These are phyloP conservation scores for Lycocerus yunnanus DNA, from an alignment of 2,888 invertebrate genomes.

Conservation along the genomic window DNA sequence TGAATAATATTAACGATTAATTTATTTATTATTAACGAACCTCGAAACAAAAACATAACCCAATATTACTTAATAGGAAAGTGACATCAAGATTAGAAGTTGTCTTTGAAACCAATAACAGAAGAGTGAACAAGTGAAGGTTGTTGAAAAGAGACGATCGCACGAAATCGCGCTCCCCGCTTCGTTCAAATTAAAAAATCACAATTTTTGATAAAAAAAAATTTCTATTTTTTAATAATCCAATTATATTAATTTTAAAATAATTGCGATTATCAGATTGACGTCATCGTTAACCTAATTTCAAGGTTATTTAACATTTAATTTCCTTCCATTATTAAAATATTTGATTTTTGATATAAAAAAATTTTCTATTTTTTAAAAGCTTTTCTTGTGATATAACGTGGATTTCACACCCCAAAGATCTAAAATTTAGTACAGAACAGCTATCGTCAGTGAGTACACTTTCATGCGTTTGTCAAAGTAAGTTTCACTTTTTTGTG, in stretches of 20 bases:
- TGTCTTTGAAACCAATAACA: background rate
- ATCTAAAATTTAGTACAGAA: too few species aligned
- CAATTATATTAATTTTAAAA: background rate
- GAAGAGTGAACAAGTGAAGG: background rate
- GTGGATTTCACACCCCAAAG: too few species aligned
- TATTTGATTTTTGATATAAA: too few species aligned
- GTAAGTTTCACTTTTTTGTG: too few species aligned
- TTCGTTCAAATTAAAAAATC: background rate
- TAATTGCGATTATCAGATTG: background rate
- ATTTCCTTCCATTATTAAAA: background rate
- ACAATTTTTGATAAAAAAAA: background rate
- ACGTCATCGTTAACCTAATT: background rate
- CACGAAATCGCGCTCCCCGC: background rate
- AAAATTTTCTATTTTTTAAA: too few species aligned
- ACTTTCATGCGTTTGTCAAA: too few species aligned
- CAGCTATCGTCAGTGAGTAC: too few species aligned
- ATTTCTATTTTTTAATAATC: background rate
- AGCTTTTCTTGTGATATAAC: too few species aligned
- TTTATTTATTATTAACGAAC: background rate
- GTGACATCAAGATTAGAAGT: background rate
- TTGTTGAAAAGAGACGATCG: background rate
- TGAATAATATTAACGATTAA: background rate
- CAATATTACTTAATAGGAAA: background rate
- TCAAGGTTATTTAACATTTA: background rate
- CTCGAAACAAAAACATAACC: background rate